Percentiles rank a stretch among this genome's conserved stretches.
These are phyloP conservation scores for Lepidurus packardi DNA, from an alignment of 1,140 invertebrate genomes.

Conservation along the genomic window DNA sequence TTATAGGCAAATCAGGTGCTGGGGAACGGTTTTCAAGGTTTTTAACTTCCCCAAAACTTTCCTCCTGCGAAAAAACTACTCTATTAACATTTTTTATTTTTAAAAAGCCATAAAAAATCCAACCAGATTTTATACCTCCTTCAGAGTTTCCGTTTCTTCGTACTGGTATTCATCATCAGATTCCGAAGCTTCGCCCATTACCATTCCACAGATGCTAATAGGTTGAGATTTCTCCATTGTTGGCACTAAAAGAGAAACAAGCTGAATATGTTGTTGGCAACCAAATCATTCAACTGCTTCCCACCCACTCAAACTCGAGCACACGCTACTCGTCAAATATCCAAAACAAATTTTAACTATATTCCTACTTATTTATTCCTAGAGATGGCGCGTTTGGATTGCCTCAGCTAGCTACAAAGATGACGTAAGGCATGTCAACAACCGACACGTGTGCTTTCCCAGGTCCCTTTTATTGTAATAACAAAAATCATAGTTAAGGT, in stretches of 20 bases:
- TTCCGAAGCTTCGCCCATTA: neutral
- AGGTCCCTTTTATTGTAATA: neutral
- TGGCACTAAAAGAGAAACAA: neutral
- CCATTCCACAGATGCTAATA: neutral
- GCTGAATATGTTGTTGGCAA: too few species aligned
- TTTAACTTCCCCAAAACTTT: neutral
- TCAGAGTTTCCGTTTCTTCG: neutral
- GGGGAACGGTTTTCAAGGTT: neutral
- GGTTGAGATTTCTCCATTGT: neutral
- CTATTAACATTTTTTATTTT: neutral
- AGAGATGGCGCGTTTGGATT: neutral
- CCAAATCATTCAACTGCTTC: too few species aligned
- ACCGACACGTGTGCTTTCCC: neutral
- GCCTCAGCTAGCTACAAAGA: neutral
- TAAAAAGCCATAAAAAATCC: neutral
- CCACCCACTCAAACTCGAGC: too few species aligned
- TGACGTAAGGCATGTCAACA: neutral
- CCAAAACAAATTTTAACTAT: neutral
- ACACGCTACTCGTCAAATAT: too few species aligned
- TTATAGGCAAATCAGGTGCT: neutral
- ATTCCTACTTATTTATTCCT: neutral
- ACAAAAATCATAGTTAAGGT: too few species aligned
- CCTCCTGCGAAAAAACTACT: neutral
- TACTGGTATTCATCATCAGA: neutral
- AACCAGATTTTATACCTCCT: neutral